Percentiles rank a stretch among this genome's conserved stretches.
Evolutionary conservation across 2,113 vertebrate species (phyloP).

Genomic region (Mormyrus iriodes): DNA sequence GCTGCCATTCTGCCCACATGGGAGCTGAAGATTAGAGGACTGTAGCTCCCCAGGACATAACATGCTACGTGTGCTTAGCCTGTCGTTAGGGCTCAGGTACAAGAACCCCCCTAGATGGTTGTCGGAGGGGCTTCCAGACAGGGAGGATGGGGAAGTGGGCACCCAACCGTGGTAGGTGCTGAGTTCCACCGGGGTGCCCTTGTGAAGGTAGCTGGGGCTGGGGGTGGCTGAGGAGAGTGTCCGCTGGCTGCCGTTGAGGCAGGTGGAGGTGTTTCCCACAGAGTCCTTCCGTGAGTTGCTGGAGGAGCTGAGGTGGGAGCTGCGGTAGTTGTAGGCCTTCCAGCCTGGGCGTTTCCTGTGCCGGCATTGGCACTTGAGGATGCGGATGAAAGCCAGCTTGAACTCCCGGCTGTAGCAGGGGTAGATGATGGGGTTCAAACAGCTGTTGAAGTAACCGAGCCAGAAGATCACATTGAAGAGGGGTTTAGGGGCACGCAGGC

Average conservation of each 20-base stretch:
- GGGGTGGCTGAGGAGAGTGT: slow-evolving; percentile 69
- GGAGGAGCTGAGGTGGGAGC: slow-evolving; percentile 72
- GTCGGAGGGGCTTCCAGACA: slow-evolving; percentile 54
- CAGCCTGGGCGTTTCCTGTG: slow-evolving; percentile 70
- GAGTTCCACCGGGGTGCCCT: slow-evolving; percentile 65
- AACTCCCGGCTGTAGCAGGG: slow-evolving; percentile 96
- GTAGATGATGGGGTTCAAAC: slow-evolving; percentile 95
- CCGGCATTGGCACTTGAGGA: slow-evolving; percentile 82
- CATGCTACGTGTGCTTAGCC: not conserved
- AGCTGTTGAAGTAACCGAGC: slow-evolving; percentile 98
- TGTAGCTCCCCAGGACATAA: slow-evolving; percentile 18
- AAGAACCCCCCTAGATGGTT: slow-evolving; percentile 30
- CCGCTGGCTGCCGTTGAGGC: slow-evolving; percentile 80
- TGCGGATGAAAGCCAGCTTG: slow-evolving; percentile 89
- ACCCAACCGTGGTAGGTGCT: slow-evolving; percentile 65
- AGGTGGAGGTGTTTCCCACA: slow-evolving; percentile 69
- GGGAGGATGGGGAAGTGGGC: slow-evolving; percentile 51
- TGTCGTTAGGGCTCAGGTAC: slow-evolving; percentile 16
- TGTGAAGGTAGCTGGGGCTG: slow-evolving; percentile 68
- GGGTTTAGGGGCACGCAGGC: slow-evolving; percentile 75
- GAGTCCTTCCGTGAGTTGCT: slow-evolving; percentile 73
- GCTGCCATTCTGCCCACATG: slow-evolving; percentile 42
- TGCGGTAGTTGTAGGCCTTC: slow-evolving; percentile 77
- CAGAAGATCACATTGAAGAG: slow-evolving; percentile 96
- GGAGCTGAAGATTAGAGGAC: slow-evolving; percentile 41